Evolutionary conservation across 1,140 invertebrate species (phyloP), one percentile per base, ranked within the genome.

Genomic region (Psix sp.): DNA sequence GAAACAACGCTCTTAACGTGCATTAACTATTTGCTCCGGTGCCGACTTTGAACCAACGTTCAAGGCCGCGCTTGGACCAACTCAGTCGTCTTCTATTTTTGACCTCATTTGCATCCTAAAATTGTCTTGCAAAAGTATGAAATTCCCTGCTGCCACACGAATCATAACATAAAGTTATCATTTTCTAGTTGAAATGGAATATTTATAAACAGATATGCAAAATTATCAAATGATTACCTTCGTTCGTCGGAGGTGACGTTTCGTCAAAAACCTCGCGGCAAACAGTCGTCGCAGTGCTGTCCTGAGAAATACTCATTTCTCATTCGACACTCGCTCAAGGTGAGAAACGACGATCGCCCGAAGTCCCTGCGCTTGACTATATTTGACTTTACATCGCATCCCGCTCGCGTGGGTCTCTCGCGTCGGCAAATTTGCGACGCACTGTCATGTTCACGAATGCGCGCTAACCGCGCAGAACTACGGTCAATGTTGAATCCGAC

Each of bases 221-320:
- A 24, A 2, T 29, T n/a, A 3, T 10, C 1, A 35, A 35, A 35
- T 17, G 16, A 54, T 39, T 87, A 94, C 93, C 93, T 88, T 94
- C 92, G 60, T 91, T 89, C 11, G 93, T 93, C 46, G 93, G 93
- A 79, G 92, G 90, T 77, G 92, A 94, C 52, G 91, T 90, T 86
- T 93, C 93, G 84, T 94, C 93, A 84, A 94, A 95, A 46, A 94
- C 89, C 86, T 94, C 93, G 84, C 92, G 90, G 85, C 93, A 94
- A 60, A 93, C 90, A 71, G 94, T 89, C 15, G 90, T 90, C 65
- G 90, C 88, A 31, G 89, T 77, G 73, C 78, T 84, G 74, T 87
- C 83, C 51, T 87, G 84, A 65, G 85, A 87, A 81, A 84, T 80
- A 76, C 86, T 87, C 86, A 88, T 88, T 73, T 79, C 73, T 70